Percentiles rank a stretch among this genome's conserved stretches.
These are phyloP conservation scores for Coecobrya sp. DNA, from an alignment of 2,888 invertebrate species.

Conservation along the genomic window DNA sequence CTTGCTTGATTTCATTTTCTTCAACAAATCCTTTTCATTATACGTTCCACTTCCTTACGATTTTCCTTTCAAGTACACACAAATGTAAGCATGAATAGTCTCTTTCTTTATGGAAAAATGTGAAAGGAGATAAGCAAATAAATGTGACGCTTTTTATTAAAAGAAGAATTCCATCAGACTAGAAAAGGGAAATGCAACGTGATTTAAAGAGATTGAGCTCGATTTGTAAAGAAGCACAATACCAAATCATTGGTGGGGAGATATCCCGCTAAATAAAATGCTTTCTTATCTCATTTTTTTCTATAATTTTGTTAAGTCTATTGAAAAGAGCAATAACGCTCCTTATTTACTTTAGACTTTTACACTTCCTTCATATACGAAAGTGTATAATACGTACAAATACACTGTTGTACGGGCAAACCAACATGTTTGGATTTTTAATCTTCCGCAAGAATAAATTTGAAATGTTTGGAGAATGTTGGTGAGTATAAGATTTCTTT, in stretches of 20 bases:
- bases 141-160: conserved; percentile 11
- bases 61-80: conserved; percentile 36
- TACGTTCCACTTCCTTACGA: conserved; percentile 45
- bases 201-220: background rate
- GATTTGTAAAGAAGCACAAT: background rate
- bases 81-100: background rate
- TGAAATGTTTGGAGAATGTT: background rate
- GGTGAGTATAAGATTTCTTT: background rate
- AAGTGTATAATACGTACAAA: background rate
- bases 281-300: background rate
- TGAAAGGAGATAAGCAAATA: conserved; percentile 34
- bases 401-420: no score
- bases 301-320: background rate
- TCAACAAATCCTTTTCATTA: conserved; percentile 49
- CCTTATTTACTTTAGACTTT: background rate
- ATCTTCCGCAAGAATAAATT: background rate
- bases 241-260: background rate
- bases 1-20: conserved; percentile 27
- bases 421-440: background rate
- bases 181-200: background rate
- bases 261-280: background rate
- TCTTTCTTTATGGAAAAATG: conserved; percentile 47
- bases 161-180: conserved; percentile 1
- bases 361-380: background rate
- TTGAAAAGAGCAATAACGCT: background rate